Evolutionary conservation across 2,888 invertebrate species (phyloP).

Genomic region (Erebia palarica): DNA sequence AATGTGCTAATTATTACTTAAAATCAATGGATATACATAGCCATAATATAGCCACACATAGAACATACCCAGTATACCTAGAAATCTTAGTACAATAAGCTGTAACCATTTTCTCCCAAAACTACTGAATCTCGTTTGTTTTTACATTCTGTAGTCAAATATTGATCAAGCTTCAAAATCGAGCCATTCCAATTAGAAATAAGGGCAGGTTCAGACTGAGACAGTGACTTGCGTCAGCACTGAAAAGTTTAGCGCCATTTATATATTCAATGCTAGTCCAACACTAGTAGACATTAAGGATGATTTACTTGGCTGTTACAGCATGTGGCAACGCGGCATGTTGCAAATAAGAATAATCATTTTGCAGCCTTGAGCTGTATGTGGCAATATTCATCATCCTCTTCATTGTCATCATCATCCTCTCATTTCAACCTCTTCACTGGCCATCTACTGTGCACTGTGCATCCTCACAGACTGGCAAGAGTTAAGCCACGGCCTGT

Average conservation of each 20-base stretch:
- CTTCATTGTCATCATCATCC: no score
- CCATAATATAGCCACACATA: neutral
- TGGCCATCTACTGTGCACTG: no score
- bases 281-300: no score
- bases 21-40: neutral
- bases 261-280: neutral
- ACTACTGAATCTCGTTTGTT: neutral
- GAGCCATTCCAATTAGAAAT: slow-evolving; percentile 25
- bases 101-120: neutral
- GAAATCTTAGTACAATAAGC: neutral
- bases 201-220: neutral
- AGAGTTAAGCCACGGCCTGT: no score
- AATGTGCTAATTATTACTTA: neutral
- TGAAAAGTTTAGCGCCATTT: neutral
- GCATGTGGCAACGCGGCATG: no score
- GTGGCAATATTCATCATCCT: no score
- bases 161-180: neutral
- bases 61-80: neutral
- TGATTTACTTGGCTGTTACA: no score
- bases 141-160: slow-evolving; percentile 7
- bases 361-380: no score
- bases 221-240: neutral
- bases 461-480: no score
- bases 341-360: no score
- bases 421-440: no score